Evolutionary conservation across 1,140 invertebrate genomes (phyloP), one percentile per base, ranked within the genome.

Genomic region (Charaxes varanes): DNA sequence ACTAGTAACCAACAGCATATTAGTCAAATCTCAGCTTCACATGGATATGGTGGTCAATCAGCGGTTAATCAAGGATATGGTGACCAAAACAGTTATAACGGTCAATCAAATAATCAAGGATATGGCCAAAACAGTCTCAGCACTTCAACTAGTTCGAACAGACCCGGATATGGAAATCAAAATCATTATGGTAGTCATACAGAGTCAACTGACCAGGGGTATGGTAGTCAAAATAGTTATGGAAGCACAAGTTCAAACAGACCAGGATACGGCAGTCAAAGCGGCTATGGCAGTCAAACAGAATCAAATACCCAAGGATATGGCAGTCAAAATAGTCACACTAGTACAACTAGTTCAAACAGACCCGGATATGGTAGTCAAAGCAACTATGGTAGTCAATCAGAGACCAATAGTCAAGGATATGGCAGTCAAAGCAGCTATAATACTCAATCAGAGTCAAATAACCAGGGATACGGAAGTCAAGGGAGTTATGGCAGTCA

Each of bases 1-100:
- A 35, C 34, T 5, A 27, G 22, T 17, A 37, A 37, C 17, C 36
- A 53, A 33, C 46, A 38, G 24, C 47, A 47, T 35, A 34, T 31
- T 10, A 34, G 13, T 27, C 18, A 41, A 32, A 6, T 30, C n/a
- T n/a, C 12, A 18, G 10, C 1, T 26, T 30, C 17, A 18, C 28
- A 43, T 23, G 32, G 32, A 10, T 13, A 35, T 6, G 21, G 19
- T 6, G 13, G 23, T 24, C 23, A 24, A 11, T 37, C 11, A 6
- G 21, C 27, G 1, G 13, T 3, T 31, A 31, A 15, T 17, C 28
- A 31, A 31, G 28, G 28, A 11, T 31, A 31, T 18, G 28, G 28
- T 13, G 11, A 16, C 36, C 16, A 23, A 5, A 31, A 26, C 7
- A 24, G 15, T 24, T 6, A 28, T 3, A 27, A 27, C 14, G n/a